phyloP scores from a whole-genome alignment of 2,113 vertebrate genomes.

The Hystrix cristata region DNA sequence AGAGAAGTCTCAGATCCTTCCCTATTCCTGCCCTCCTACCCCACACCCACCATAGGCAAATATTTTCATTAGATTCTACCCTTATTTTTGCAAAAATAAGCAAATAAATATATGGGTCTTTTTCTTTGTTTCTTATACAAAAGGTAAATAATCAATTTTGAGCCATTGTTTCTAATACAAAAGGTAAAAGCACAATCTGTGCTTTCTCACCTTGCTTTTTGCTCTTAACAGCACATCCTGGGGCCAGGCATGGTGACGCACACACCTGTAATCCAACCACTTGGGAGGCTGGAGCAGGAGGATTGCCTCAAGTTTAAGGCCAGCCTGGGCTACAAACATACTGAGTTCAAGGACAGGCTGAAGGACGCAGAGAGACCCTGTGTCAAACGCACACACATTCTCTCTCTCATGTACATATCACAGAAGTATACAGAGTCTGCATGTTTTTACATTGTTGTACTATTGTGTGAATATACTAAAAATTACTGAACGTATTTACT shows the following conservation, averaged over 20 bases:
- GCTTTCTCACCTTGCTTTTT: background rate
- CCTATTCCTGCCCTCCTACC: background rate
- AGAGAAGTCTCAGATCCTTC: background rate
- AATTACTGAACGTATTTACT: background rate
- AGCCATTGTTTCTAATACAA: background rate
- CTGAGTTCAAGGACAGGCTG: background rate
- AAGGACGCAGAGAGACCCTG: background rate
- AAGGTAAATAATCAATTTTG: background rate
- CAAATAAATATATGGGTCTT: background rate
- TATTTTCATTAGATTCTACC: background rate
- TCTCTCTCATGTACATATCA: background rate
- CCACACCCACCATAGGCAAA: background rate
- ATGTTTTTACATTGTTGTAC: background rate
- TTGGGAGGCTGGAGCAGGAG: background rate
- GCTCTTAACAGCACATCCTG: background rate
- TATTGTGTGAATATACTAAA: background rate
- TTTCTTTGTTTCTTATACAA: background rate
- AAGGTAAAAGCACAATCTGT: background rate
- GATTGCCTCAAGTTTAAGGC: background rate
- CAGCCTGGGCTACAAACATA: background rate
- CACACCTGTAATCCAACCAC: background rate
- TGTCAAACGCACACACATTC: background rate
- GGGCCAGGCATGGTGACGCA: background rate
- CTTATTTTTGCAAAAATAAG: slow-evolving; percentile 11
- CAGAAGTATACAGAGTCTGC: background rate